Evolutionary conservation across 1,140 invertebrate genomes (phyloP).

Genomic region (Listronotus bonariensis): DNA sequence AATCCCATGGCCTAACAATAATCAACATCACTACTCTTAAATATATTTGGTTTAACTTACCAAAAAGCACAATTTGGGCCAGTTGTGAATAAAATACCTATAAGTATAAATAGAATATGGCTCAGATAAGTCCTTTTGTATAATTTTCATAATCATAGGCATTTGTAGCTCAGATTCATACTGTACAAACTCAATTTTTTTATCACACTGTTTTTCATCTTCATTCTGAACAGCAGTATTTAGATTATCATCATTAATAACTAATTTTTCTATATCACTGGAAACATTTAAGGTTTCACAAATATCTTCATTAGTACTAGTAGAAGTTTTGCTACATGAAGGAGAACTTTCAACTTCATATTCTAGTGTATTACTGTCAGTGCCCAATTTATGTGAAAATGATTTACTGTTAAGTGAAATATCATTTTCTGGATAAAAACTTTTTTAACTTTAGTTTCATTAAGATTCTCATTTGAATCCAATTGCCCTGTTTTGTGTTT

Average conservation of each 20-base stretch:
- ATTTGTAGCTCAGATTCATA: constrained; percentile 90
- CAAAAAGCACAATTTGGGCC: constrained; percentile 99
- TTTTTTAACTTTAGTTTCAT: constrained; percentile 16
- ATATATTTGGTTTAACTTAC: constrained; percentile 60
- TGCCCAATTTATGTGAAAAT: constrained; percentile 17
- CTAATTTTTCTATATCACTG: constrained; percentile 28
- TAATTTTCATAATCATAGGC: constrained; percentile 96
- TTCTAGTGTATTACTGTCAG: constrained; percentile 1
- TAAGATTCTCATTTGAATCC: constrained; percentile 41
- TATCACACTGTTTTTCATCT: constrained; percentile 4
- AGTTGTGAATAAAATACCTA: constrained; percentile 99
- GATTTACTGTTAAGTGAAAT: constrained; percentile 1
- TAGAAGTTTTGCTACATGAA: constrained; percentile 27
- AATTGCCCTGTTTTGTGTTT: constrained; percentile 36
- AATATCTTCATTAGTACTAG: constrained; percentile 9
- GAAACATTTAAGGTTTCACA: constrained; percentile 6
- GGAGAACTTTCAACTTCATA: constrained; percentile 18
- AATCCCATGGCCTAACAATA: too few species aligned
- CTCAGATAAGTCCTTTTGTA: constrained; percentile 98
- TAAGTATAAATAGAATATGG: constrained; percentile 99
- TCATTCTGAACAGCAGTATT: not conserved
- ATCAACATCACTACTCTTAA: too few species aligned
- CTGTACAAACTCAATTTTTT: constrained; percentile 67
- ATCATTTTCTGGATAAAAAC: constrained; percentile 8
- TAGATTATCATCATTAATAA: constrained; percentile 15